phyloP scores from a whole-genome alignment of 2,888 invertebrate genomes.

The Pardosa pseudoannulata region DNA sequence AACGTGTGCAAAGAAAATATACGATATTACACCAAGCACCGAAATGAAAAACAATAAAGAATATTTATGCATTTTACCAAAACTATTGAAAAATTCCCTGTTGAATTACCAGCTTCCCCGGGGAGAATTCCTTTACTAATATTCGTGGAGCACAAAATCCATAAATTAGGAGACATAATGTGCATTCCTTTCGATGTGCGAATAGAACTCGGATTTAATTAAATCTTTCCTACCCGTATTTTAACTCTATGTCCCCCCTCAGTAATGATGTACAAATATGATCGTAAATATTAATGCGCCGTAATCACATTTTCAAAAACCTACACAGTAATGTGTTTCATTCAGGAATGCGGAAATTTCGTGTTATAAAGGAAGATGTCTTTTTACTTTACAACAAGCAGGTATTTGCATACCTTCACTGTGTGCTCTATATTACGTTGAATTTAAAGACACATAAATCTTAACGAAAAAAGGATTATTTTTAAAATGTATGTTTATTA shows the following conservation, averaged over 20 bases:
- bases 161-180: slow-evolving; percentile 5
- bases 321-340: too few relatives aligned
- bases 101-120: neutral
- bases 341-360: too few relatives aligned
- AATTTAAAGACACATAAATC: too few relatives aligned
- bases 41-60: neutral
- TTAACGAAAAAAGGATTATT: too few relatives aligned
- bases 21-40: neutral
- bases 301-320: neutral
- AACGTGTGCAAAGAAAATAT: too few relatives aligned
- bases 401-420: too few relatives aligned
- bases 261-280: neutral
- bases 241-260: neutral
- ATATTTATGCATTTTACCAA: neutral
- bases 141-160: neutral
- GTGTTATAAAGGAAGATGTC: too few relatives aligned
- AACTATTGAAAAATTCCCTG: neutral
- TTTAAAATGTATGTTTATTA: too few relatives aligned
- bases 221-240: neutral
- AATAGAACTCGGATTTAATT: slow-evolving; percentile 2
- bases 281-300: neutral
- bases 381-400: too few relatives aligned
- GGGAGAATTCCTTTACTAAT: neutral
- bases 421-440: too few relatives aligned
- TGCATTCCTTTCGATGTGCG: neutral